Base-by-base conservation (phyloP, 2,888 invertebrate species). In the Notodonta dromedarius region DNA sequence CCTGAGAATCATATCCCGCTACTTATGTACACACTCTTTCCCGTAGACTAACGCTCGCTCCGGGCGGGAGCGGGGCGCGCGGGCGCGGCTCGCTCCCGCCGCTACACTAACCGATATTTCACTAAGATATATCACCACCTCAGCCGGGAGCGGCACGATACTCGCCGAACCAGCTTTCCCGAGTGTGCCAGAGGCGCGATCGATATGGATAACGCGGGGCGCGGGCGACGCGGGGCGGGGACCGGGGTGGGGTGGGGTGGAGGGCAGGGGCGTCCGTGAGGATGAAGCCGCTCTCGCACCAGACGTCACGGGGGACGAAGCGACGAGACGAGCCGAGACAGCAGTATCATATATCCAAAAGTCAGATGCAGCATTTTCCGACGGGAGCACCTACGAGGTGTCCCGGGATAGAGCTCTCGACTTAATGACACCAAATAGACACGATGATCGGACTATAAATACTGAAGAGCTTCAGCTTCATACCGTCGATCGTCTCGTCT, bases 1-100 rank as follows among this genome's bases (percentile, higher is more conserved):
- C 91, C 92, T 89, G 91, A 91, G 91, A 90, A 87, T 84, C 90
- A 85, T 89, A 89, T 90, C 91, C 93, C 93, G 93, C 93, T 91
- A 91, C 90, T 84, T 90, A 90, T 90, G 89, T 93, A 92, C 93
- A 93, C 91, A 90, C 91, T 90, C 88, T 84, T 86, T 89, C 87
- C 86, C 86, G 86, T 83, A 82, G 84, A 82, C 82, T 80, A 77
- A 78, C 79, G 74, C 77, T 74, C 79, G 62, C 70, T 73, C 78
- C 80, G 66, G 79, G 71, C 80, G 78, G 71, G 67, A 69, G 74
- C 76, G 79, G 79, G 61, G 82, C 40, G 58, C 66, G 71, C 70
- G 66, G 70, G 62, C 76, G 74, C 68, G 74, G 67, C 80, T 69
- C 80, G 74, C 65, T 65, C 75, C 73, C 79, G 79, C 78, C 78